Conservation (phyloP, 2,113 vertebrate genomes). For the Aphelocoma coerulescens region DNA sequence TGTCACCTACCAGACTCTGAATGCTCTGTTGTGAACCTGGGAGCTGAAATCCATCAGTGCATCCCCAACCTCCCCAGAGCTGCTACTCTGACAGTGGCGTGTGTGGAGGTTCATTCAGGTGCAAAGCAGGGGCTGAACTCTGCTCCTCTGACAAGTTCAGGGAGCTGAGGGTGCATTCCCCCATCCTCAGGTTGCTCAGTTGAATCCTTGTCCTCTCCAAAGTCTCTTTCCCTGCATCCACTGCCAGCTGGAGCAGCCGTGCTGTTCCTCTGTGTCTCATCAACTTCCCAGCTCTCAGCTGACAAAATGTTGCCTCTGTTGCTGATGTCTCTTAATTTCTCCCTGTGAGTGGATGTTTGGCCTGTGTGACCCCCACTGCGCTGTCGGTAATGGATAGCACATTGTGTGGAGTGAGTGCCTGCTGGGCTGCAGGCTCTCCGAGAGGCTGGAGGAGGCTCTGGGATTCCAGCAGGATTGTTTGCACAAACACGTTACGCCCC, state of each 20-base stretch:
- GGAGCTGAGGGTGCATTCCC: background rate
- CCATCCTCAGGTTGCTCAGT: background rate
- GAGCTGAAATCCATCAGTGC: background rate
- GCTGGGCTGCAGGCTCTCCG: background rate
- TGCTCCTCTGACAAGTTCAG: background rate
- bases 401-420: background rate
- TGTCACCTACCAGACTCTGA: background rate
- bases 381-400: background rate
- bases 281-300: background rate
- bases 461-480: background rate
- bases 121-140: background rate
- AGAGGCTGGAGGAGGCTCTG: background rate
- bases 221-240: background rate
- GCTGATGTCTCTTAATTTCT: background rate
- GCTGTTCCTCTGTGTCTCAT: background rate
- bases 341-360: background rate
- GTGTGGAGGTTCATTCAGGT: background rate
- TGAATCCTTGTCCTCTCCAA: background rate
- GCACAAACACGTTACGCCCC: conserved; percentile 19
- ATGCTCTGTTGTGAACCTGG: background rate
- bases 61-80: background rate
- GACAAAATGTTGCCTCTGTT: background rate
- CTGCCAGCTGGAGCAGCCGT: conserved; percentile 23
- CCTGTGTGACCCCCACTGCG: background rate
- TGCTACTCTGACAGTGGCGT: background rate